Evolutionary conservation across 2,797 vertebrate species (phyloP).

Genomic region (Trachops cirrhosus): DNA sequence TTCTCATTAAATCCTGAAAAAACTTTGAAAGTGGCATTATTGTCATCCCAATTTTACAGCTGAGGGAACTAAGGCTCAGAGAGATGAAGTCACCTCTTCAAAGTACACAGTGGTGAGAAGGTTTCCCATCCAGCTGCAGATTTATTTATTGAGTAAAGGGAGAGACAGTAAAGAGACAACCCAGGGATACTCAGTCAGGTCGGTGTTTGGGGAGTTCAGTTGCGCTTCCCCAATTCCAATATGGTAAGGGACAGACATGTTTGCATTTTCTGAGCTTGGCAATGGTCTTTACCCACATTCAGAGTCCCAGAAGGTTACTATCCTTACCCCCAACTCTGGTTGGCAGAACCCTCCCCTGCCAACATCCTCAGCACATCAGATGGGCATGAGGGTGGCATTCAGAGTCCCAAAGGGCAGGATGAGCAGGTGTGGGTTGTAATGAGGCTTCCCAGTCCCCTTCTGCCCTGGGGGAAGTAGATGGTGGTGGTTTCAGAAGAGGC

Average conservation of each 20-base stretch:
- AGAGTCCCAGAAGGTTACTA: background rate
- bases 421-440: too few species aligned
- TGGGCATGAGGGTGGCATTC: background rate
- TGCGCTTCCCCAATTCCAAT: background rate
- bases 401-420: background rate
- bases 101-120: background rate
- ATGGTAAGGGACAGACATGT: background rate
- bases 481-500: background rate
- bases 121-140: too few species aligned
- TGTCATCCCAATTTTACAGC: background rate
- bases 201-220: background rate
- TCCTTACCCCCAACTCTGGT: background rate
- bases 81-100: too few species aligned
- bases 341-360: background rate
- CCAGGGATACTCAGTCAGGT: background rate
- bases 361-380: background rate
- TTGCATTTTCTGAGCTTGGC: background rate
- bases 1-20: background rate
- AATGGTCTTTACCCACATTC: background rate
- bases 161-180: background rate
- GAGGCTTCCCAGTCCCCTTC: background rate
- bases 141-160: background rate
- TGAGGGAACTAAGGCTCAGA: too few species aligned
- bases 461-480: background rate
- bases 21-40: accelerated